These are phyloP conservation scores for Panthera leo DNA, from an alignment of 2,113 vertebrate genomes.

Conservation along the genomic window DNA sequence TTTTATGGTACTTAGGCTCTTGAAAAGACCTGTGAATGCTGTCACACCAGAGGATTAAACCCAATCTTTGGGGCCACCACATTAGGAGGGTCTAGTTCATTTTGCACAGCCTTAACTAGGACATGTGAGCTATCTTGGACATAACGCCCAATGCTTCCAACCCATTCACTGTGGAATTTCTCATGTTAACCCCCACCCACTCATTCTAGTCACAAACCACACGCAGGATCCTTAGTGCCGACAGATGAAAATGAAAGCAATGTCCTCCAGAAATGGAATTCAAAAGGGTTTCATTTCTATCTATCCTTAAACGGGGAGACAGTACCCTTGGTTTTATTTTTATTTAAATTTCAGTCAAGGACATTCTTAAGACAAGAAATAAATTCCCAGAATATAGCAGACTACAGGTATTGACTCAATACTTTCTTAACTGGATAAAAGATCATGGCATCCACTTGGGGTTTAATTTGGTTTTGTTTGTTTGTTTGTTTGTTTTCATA, in stretches of 20 bases:
- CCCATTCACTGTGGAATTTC: conserved; percentile 16
- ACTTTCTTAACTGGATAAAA: background rate
- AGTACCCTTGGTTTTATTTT: conserved; percentile 5
- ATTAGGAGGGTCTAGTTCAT: conserved; percentile 51
- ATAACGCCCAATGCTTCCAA: background rate
- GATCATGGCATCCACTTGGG: background rate
- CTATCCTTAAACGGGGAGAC: background rate
- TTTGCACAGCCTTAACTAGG: conserved; percentile 58
- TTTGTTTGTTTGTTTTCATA: background rate
- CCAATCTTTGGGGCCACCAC: conserved; percentile 49
- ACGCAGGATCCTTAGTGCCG: background rate
- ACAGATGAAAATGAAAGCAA: background rate
- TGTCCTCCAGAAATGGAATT: background rate
- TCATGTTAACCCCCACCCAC: conserved; percentile 23
- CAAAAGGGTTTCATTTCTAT: background rate
- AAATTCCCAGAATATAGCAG: background rate
- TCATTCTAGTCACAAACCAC: conserved; percentile 46
- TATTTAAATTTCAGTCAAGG: background rate
- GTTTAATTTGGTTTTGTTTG: background rate
- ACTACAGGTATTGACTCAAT: background rate
- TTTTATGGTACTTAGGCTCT: conserved; percentile 74
- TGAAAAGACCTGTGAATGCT: conserved; percentile 75
- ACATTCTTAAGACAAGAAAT: background rate
- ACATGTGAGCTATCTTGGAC: conserved; percentile 56
- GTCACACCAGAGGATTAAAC: conserved; percentile 75